Conservation (phyloP, 37 sponge, comb jelly and placozoan genomes). For the Sycon ciliatum region DNA sequence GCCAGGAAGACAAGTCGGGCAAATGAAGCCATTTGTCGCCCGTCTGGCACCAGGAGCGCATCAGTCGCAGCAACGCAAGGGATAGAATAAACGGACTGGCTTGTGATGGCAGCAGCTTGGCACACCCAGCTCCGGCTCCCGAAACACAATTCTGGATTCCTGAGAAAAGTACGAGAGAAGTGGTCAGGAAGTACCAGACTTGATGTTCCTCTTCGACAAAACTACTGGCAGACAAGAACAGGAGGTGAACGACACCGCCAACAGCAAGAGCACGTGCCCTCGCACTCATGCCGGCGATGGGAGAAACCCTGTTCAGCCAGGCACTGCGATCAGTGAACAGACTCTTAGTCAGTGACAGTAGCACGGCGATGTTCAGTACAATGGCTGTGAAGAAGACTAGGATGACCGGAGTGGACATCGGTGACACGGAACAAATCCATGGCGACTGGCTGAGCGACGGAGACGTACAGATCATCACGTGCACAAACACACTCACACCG, state of each 20-base stretch:
- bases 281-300: not conserved
- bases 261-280: not conserved
- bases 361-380: not conserved
- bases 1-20: constrained; percentile 2
- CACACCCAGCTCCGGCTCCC: too few relatives aligned
- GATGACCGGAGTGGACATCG: not conserved
- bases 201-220: constrained; percentile 30
- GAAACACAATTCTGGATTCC: too few relatives aligned
- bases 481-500: too few relatives aligned
- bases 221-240: constrained; percentile 17
- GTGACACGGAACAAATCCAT: too few relatives aligned
- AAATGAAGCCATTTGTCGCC: constrained; percentile 21
- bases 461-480: too few relatives aligned
- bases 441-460: too few relatives aligned
- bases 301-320: not conserved
- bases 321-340: not conserved
- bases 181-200: constrained; percentile 11
- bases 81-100: not conserved
- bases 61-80: not conserved
- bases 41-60: constrained; percentile 2
- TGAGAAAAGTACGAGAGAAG: not conserved
- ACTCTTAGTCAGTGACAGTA: not conserved
- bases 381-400: not conserved
- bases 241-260: not conserved
- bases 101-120: too few relatives aligned